phyloP scores from a whole-genome alignment of 2,113 vertebrate species.

The Phalacrocorax pelagicus region DNA sequence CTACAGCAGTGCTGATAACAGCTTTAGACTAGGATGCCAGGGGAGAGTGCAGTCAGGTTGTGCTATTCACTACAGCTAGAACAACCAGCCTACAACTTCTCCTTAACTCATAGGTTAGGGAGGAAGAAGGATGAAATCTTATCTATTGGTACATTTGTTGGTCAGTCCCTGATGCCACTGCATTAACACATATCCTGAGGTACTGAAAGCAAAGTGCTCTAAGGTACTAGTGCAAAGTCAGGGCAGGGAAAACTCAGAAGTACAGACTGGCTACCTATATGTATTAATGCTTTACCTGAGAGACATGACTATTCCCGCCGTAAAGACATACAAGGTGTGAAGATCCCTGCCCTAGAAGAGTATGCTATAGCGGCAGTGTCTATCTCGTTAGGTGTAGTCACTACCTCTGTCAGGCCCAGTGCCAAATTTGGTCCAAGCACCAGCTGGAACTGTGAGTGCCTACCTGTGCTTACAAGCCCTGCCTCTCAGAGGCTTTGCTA shows the following conservation, averaged over 20 bases:
- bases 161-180: neutral
- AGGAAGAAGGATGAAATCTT: neutral
- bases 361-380: rapidly evolving
- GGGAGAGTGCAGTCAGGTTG: neutral
- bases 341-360: neutral
- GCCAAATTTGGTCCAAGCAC: neutral
- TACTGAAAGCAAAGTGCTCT: neutral
- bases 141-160: neutral
- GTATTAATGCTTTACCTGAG: neutral
- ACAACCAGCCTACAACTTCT: neutral
- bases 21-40: neutral
- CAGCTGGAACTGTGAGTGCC: neutral
- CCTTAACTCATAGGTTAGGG: neutral
- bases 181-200: neutral
- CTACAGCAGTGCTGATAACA: slow-evolving; percentile 9
- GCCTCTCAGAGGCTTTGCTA: neutral
- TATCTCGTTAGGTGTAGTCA: neutral
- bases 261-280: neutral
- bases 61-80: neutral
- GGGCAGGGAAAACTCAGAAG: neutral
- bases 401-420: neutral
- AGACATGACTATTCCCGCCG: neutral
- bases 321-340: neutral
- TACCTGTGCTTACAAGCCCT: neutral
- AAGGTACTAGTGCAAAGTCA: neutral